A percentile compares a stretch with the other conserved stretches of the same genome.
Evolutionary conservation across 2,113 vertebrate genomes (phyloP).

Genomic region (Corythoichthys haematopterus): DNA sequence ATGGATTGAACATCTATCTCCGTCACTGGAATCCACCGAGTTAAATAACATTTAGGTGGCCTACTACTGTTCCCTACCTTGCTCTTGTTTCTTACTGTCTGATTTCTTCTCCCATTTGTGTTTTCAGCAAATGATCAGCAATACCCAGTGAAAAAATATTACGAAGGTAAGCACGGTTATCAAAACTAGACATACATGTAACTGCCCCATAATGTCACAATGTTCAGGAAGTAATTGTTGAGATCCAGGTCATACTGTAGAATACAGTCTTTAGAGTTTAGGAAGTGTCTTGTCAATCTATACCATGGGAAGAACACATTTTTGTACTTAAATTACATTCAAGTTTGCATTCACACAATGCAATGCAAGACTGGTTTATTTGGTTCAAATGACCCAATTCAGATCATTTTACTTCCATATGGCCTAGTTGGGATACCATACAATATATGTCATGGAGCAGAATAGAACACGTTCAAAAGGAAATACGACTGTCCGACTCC

Average conservation of each 20-base stretch:
- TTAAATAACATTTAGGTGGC: background rate
- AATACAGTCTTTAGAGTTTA: slow-evolving; percentile 23
- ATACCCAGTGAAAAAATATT: slow-evolving; percentile 6
- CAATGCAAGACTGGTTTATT: background rate
- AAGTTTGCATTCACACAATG: background rate
- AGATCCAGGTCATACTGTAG: slow-evolving; percentile 6
- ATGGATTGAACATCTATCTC: too few relatives aligned
- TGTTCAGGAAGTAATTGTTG: background rate
- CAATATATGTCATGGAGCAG: background rate
- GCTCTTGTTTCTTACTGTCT: slow-evolving; percentile 28
- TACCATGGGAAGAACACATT: slow-evolving; percentile 31
- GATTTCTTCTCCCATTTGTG: slow-evolving; percentile 29
- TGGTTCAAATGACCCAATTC: background rate
- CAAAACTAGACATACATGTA: background rate
- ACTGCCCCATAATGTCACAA: slow-evolving; percentile 7
- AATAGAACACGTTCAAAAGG: background rate
- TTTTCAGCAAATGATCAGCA: slow-evolving; percentile 49
- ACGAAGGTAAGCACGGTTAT: slow-evolving; percentile 56
- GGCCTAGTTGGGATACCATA: background rate
- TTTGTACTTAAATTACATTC: slow-evolving; percentile 35
- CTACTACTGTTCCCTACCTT: slow-evolving; percentile 37
- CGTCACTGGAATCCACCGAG: too few relatives aligned
- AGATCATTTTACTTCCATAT: background rate
- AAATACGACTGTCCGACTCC: too few relatives aligned
- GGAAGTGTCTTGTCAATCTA: slow-evolving; percentile 25